These are phyloP conservation scores for Harmothoe impar DNA, from an alignment of 2,888 invertebrate species.

Conservation along the genomic window DNA sequence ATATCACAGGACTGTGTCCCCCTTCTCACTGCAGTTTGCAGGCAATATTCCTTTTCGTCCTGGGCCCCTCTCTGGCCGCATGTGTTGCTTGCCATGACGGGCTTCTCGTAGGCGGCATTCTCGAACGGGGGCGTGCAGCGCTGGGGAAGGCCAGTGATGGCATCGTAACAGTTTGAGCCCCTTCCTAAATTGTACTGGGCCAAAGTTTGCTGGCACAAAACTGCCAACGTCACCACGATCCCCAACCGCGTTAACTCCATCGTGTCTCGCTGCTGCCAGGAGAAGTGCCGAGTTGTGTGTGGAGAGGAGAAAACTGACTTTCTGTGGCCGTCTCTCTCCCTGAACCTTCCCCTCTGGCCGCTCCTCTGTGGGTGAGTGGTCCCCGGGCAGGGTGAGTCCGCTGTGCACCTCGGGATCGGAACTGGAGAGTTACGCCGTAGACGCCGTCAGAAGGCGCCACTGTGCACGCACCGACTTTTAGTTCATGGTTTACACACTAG, in stretches of 20 bases:
- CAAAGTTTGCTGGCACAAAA: neutral
- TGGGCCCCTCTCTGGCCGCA: slow-evolving; percentile 90
- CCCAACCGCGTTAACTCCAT: slow-evolving; percentile 2
- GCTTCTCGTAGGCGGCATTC: slow-evolving; percentile 95
- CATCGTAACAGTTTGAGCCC: slow-evolving; percentile 81
- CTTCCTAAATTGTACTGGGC: slow-evolving; percentile 52
- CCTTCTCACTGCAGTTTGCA: slow-evolving; percentile 91
- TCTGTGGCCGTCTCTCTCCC: slow-evolving; percentile 3
- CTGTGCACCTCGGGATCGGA: neutral
- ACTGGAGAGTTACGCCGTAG: neutral
- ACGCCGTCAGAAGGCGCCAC: neutral
- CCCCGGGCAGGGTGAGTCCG: neutral
- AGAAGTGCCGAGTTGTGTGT: neutral
- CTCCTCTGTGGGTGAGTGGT: neutral
- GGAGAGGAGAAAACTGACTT: neutral
- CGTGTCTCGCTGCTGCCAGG: neutral
- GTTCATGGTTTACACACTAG: no score
- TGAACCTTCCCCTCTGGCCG: neutral
- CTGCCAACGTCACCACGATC: slow-evolving; percentile 32
- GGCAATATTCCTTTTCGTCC: slow-evolving; percentile 88
- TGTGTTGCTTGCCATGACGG: slow-evolving; percentile 96
- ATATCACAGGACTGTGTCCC: slow-evolving; percentile 87
- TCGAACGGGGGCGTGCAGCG: slow-evolving; percentile 97
- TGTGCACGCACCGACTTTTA: neutral
- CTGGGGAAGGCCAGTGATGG: slow-evolving; percentile 85